Evolutionary conservation across 1,140 invertebrate species (phyloP), one percentile per base, ranked within the genome.

Genomic region (Drosophila insularis): DNA sequence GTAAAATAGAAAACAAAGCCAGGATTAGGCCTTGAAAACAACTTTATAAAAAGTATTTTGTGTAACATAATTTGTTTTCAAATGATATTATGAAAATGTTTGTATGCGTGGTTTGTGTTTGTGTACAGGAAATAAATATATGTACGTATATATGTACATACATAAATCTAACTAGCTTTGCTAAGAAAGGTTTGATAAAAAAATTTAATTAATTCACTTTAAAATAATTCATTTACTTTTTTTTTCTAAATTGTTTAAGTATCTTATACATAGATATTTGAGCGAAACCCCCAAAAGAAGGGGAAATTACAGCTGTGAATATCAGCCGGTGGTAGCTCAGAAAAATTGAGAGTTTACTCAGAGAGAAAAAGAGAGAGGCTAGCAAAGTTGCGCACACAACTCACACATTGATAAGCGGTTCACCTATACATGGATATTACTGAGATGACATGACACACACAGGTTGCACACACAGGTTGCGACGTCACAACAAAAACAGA

Each of bases 401-500:
- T 37, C 27, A 75, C 40, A 64, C 31, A 56, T 27, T 64, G 54
- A 53, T 50, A 21, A 21, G 43, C 8, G 13, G 43, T 50, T 21
- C 43, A 50, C 43, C 17, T 50, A 50, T 50, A 50, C 43, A 2
- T 32, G 64, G 43, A 53, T 13, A 8, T 19, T 4, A 37, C 2
- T 7, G 8, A 27, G 6, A 27, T 19, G 1, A 37, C 19, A 43
- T 68, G 77, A 72, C 76, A 68, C 74, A 75, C 56, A 6, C 14
- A 56, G 13, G 21, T 2, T 37, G 27, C 10, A n/a, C n/a, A n/a
- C n/a, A n/a, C 14, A 53, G 10, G 21, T 2, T 37, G 27, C 10
- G 23, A 17, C n/a, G 35, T 54, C 32, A 50, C 61, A 72, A 56
- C 80, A 74, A 59, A 54, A 53, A 78, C 59, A 55, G 50, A 43